Conservation (phyloP, 2,797 vertebrate genomes). For the Trichosurus vulpecula region DNA sequence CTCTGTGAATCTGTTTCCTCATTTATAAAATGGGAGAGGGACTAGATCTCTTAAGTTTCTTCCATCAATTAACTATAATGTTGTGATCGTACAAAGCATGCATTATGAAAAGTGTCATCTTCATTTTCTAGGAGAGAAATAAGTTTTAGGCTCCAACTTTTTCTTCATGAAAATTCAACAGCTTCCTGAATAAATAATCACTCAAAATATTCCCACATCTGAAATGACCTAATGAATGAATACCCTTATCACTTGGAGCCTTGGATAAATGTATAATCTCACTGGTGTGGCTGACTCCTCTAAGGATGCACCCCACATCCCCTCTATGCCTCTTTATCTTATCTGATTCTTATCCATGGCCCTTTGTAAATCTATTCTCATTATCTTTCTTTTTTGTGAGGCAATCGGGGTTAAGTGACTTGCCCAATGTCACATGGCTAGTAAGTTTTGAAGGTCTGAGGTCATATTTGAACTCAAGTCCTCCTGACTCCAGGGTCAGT, state of each 20-base stretch:
- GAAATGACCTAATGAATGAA: conserved; percentile 6
- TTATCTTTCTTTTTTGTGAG: too few relatives aligned
- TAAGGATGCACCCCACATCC: too few relatives aligned
- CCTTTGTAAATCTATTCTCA: background rate
- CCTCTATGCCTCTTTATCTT: background rate
- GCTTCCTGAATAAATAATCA: background rate
- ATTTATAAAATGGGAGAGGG: background rate
- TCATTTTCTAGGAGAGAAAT: conserved; percentile 24
- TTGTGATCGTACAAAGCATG: background rate
- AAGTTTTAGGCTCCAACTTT: background rate
- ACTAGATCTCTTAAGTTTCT: background rate
- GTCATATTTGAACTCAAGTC: too few relatives aligned
- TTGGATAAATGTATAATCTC: background rate
- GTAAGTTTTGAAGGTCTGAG: too few relatives aligned
- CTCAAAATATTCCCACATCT: background rate
- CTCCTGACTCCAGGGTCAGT: too few relatives aligned
- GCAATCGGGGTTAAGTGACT: too few relatives aligned
- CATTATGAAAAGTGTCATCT: background rate
- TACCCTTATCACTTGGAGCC: background rate
- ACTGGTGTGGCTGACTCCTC: background rate
- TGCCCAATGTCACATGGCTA: too few relatives aligned
- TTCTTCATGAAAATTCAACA: background rate
- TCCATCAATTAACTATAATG: background rate
- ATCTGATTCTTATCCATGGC: background rate
- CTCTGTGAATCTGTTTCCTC: background rate